Evolutionary conservation across 30 jellyfish, hydroid and myxozoan genomes (phyloP).

Genomic region (Aurelia aurita): DNA sequence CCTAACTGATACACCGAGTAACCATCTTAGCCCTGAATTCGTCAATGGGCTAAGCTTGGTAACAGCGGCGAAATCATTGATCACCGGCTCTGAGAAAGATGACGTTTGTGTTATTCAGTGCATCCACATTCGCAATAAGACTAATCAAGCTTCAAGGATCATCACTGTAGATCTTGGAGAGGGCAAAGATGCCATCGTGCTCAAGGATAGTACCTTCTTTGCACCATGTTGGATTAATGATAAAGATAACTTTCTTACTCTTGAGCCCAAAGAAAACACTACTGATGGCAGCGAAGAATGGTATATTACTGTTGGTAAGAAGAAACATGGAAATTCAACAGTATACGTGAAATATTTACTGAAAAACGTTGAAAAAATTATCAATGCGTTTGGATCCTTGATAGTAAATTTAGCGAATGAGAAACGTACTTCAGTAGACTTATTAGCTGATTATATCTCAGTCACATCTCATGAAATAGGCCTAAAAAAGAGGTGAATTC

Average conservation of each 20-base stretch:
- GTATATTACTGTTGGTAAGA: conserved; percentile 24
- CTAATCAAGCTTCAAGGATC: not conserved
- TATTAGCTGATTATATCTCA: conserved; percentile 33
- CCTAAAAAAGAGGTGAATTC: conserved; percentile 12
- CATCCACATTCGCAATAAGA: not conserved
- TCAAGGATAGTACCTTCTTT: conserved; percentile 70
- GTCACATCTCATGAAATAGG: conserved; percentile 68
- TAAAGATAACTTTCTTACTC: conserved; percentile 25
- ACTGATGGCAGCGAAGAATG: conserved; percentile 29
- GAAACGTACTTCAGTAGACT: conserved; percentile 9
- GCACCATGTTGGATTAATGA: conserved; percentile 61
- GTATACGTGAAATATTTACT: conserved; percentile 9
- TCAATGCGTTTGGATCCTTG: conserved; percentile 67
- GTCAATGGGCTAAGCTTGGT: conserved; percentile 54
- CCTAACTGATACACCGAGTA: conserved; percentile 29
- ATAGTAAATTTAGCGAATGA: conserved; percentile 26
- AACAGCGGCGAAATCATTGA: conserved; percentile 25
- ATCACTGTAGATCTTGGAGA: conserved; percentile 36
- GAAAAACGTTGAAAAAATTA: conserved; percentile 47
- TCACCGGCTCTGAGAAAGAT: conserved; percentile 41
- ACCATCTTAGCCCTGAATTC: conserved; percentile 62
- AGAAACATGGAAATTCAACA: not conserved
- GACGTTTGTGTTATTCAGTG: conserved; percentile 61
- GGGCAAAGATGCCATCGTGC: conserved; percentile 53
- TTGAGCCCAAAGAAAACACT: conserved; percentile 32